phyloP scores from a whole-genome alignment of 2,797 vertebrate genomes.

The Eupleurogrammus muticus region DNA sequence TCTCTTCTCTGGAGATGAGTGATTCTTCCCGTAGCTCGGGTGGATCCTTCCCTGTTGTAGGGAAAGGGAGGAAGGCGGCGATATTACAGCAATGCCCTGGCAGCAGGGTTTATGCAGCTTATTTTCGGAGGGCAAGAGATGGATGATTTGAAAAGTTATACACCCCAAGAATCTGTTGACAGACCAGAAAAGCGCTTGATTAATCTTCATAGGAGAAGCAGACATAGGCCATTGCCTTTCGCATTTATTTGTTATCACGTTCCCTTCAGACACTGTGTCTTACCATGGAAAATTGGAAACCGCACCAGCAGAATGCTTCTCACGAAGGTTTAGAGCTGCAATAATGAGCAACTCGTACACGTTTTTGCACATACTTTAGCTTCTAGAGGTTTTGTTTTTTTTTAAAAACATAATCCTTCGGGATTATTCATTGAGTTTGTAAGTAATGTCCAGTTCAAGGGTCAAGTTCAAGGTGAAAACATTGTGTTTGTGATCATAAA shows the following conservation, averaged over 20 bases:
- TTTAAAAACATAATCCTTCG: too few species aligned
- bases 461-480: too few species aligned
- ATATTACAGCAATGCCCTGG: constrained; percentile 11
- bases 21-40: constrained; percentile 58
- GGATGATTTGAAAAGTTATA: constrained; percentile 44
- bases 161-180: constrained; percentile 39
- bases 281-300: constrained; percentile 72
- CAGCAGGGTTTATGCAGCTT: constrained; percentile 7
- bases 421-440: constrained; percentile 59
- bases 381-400: constrained; percentile 39
- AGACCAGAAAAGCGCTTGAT: constrained; percentile 64
- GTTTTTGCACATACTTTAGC: constrained; percentile 44
- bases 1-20: constrained; percentile 58
- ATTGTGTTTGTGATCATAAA: too few species aligned
- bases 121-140: constrained; percentile 11
- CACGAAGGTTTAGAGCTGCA: constrained; percentile 47
- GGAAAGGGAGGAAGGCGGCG: constrained; percentile 9
- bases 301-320: constrained; percentile 49
- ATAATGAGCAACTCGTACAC: constrained; percentile 56
- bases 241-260: constrained; percentile 66
- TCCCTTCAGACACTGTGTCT: constrained; percentile 58
- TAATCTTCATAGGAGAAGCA: constrained; percentile 55
- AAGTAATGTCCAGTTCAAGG: too few species aligned
- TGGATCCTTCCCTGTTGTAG: constrained; percentile 45
- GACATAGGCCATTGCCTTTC: constrained; percentile 48